Conservation (phyloP, 2,888 invertebrate species). For the Drosophila demipolita region DNA sequence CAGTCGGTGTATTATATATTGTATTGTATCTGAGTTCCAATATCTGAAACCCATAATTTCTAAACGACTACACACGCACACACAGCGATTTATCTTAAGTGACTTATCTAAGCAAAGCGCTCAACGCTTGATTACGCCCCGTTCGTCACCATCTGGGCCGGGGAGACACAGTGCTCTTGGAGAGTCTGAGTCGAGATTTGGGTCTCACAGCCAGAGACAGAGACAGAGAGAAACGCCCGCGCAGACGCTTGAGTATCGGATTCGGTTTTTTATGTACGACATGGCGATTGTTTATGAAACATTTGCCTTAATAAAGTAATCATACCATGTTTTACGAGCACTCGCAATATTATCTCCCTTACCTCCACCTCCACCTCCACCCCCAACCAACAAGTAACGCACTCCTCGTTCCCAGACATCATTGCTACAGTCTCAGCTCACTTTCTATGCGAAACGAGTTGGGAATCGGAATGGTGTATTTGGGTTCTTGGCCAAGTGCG, state of each 20-base stretch:
- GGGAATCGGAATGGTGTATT: conserved; percentile 38
- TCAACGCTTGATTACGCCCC: conserved; percentile 68
- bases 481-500: conserved; percentile 62
- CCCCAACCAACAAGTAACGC: neutral
- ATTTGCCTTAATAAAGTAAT: conserved; percentile 79
- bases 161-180: conserved; percentile 9
- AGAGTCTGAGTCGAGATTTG: conserved; percentile 14
- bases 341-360: conserved; percentile 35
- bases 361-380: neutral
- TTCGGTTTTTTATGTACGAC: conserved; percentile 71
- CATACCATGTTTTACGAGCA: conserved; percentile 76
- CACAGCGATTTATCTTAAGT: conserved; percentile 68
- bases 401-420: conserved; percentile 14
- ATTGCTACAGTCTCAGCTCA: conserved; percentile 27
- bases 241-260: conserved; percentile 63
- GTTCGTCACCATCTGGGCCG: conserved; percentile 37
- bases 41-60: conserved; percentile 75
- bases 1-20: conserved; percentile 44
- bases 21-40: conserved; percentile 61
- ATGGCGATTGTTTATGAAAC: conserved; percentile 78
- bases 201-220: conserved; percentile 25
- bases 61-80: conserved; percentile 54
- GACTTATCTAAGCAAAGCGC: conserved; percentile 77
- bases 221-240: conserved; percentile 58
- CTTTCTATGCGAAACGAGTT: conserved; percentile 76